Evolutionary conservation across 64 coral and sea anemone species (phyloP).

Genomic region (Cladopsammia gracilis): DNA sequence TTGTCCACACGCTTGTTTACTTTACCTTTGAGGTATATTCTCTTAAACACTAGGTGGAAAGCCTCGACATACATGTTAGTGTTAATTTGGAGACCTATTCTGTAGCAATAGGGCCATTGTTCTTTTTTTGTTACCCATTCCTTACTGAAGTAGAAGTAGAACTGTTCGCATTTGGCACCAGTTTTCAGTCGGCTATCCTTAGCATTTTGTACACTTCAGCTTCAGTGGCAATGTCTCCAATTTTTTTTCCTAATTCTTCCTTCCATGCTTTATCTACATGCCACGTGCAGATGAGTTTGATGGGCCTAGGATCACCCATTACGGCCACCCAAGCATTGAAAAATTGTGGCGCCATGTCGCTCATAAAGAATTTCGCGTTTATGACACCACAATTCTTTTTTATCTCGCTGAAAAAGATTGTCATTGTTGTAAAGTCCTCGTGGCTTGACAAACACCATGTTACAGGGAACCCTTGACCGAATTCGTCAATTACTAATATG

Average conservation of each 20-base stretch:
- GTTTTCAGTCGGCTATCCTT: not conserved
- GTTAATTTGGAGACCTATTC: conserved; percentile 57
- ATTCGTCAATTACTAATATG: conserved; percentile 49
- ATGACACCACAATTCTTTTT: conserved; percentile 28
- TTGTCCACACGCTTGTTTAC: conserved; percentile 61
- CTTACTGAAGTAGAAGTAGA: conserved; percentile 40
- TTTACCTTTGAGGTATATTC: conserved; percentile 56
- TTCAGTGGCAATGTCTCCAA: conserved; percentile 33
- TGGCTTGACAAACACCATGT: conserved; percentile 65
- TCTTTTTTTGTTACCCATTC: conserved; percentile 35
- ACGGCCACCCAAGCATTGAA: conserved; percentile 69
- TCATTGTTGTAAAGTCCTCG: conserved; percentile 74
- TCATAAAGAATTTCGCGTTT: conserved; percentile 20
- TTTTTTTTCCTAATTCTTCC: conserved; percentile 44
- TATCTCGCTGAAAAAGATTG: conserved; percentile 57
- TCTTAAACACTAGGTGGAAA: conserved; percentile 70
- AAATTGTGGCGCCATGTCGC: conserved; percentile 61
- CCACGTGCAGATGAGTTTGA: conserved; percentile 74
- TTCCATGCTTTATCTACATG: conserved; percentile 56
- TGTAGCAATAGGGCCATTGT: conserved; percentile 62
- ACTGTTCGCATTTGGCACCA: not conserved
- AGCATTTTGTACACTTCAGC: conserved; percentile 62
- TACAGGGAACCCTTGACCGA: conserved; percentile 64
- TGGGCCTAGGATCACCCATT: conserved; percentile 20
- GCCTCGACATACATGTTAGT: conserved; percentile 72